phyloP scores from a whole-genome alignment of 2,797 vertebrate species.

The Phaenicophaeus curvirostris region DNA sequence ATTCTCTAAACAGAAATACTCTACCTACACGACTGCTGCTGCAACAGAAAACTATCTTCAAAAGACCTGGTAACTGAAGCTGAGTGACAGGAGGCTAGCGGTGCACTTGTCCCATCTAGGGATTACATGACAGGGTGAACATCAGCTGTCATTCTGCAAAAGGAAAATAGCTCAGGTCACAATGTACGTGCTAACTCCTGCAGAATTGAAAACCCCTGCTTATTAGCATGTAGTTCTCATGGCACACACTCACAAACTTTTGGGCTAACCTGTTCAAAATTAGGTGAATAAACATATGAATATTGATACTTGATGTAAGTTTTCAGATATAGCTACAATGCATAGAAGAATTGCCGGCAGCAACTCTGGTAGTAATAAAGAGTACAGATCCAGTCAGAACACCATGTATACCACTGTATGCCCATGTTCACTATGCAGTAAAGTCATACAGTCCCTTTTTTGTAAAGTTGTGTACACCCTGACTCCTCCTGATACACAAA shows the following conservation, averaged over 20 bases:
- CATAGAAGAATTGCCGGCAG: background rate
- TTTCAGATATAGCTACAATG: background rate
- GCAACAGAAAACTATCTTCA: background rate
- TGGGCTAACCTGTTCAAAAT: background rate
- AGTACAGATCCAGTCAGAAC: background rate
- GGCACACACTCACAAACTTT: background rate
- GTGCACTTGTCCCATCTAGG: background rate
- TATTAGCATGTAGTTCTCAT: background rate
- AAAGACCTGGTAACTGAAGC: background rate
- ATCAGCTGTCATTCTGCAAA: background rate
- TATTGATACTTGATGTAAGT: background rate
- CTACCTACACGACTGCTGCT: background rate
- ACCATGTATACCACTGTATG: background rate
- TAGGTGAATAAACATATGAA: background rate
- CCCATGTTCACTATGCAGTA: background rate
- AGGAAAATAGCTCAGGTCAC: background rate
- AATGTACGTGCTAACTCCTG: background rate
- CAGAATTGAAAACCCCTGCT: background rate
- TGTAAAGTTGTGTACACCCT: background rate
- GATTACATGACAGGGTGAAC: background rate
- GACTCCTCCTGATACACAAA: background rate
- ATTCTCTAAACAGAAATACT: background rate
- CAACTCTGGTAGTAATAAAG: background rate
- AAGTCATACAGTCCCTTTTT: background rate
- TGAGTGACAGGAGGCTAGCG: background rate